Evolutionary conservation across 2,797 vertebrate genomes (phyloP).

Genomic region (Buphagus erythrorhynchus): DNA sequence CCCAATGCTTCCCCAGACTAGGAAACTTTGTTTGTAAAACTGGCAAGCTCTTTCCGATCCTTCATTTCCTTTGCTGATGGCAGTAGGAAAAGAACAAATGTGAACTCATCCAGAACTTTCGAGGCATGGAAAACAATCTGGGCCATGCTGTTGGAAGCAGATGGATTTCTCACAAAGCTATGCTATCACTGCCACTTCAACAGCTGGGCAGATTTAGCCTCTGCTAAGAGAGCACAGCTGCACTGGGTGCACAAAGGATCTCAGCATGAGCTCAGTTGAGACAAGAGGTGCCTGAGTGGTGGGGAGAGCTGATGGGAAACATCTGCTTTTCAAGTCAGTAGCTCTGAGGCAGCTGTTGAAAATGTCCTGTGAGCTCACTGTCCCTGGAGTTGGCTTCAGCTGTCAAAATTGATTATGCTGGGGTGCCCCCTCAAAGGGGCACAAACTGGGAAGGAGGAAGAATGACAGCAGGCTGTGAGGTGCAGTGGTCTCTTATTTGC

Average conservation of each 20-base stretch:
- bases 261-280: neutral
- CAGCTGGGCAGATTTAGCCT: conserved; percentile 33
- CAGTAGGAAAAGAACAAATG: neutral
- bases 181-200: neutral
- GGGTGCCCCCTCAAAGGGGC: neutral
- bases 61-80: neutral
- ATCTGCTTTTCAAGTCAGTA: conserved; percentile 23
- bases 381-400: neutral
- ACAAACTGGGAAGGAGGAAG: neutral
- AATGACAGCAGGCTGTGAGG: neutral
- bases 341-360: conserved; percentile 31
- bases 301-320: conserved; percentile 1
- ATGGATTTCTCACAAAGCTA: neutral
- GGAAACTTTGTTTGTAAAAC: neutral
- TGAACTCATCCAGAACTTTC: conserved; percentile 18
- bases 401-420: neutral
- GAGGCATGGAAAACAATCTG: neutral
- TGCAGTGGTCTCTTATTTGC: neutral
- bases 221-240: neutral
- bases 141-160: neutral
- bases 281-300: neutral
- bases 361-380: neutral
- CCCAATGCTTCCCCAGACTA: neutral
- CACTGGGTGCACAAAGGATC: neutral
- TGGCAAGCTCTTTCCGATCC: neutral